Percentiles rank a stretch among this genome's conserved stretches.
Evolutionary conservation across 1,140 invertebrate species (phyloP).

Genomic region (Parapsyche elsis): DNA sequence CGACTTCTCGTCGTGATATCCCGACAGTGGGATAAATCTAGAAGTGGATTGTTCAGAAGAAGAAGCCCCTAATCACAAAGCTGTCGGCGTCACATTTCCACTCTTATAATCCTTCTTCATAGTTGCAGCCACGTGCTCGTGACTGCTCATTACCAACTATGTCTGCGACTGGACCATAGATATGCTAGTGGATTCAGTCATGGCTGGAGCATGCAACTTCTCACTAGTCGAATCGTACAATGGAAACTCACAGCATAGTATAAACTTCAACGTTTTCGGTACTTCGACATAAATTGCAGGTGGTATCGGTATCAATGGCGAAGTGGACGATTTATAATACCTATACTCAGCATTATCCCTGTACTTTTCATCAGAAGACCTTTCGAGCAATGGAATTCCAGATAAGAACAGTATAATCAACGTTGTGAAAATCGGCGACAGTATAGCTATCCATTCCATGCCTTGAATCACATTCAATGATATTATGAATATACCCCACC

Average conservation of each 20-base stretch:
- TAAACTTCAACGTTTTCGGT: constrained; percentile 82
- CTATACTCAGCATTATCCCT: constrained; percentile 85
- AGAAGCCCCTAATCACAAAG: constrained; percentile 52
- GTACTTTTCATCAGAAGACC: constrained; percentile 87
- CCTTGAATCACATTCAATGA: constrained; percentile 86
- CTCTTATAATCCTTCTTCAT: constrained; percentile 44
- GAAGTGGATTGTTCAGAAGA: constrained; percentile 20
- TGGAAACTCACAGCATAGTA: constrained; percentile 88
- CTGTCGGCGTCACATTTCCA: constrained; percentile 47
- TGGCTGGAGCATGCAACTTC: constrained; percentile 72
- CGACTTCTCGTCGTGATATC: constrained; percentile 8
- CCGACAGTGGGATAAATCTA: constrained; percentile 15
- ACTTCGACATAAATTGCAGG: constrained; percentile 85
- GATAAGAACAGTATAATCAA: constrained; percentile 90
- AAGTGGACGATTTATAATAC: constrained; percentile 87
- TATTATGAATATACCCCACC: constrained; percentile 94
- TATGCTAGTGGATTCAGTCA: constrained; percentile 79
- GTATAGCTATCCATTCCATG: constrained; percentile 83
- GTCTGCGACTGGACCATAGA: constrained; percentile 79
- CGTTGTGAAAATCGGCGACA: constrained; percentile 90
- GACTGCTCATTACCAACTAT: constrained; percentile 78
- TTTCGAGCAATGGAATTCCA: constrained; percentile 86
- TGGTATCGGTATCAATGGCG: constrained; percentile 87
- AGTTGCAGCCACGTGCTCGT: constrained; percentile 62
- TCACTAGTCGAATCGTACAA: constrained; percentile 82